Conservation (phyloP, 2,888 invertebrate species). For the Odontomyia ornata region DNA sequence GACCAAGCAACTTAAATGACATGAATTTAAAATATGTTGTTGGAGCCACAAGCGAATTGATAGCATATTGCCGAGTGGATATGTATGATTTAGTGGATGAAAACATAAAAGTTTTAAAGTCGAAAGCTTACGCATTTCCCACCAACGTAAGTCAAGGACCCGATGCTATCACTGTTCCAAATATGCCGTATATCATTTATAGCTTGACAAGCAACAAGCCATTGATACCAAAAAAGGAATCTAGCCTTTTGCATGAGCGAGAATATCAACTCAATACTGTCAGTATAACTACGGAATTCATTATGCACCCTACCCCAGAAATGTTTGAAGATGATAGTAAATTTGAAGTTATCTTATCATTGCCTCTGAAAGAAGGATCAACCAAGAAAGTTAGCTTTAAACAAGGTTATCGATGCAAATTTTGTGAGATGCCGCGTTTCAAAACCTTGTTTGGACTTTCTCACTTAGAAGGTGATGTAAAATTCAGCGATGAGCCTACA, state of each 20-base stretch:
- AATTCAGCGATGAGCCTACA: slow-evolving; percentile 10
- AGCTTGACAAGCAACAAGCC: slow-evolving; percentile 23
- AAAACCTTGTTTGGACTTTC: slow-evolving; percentile 1
- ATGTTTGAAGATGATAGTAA: slow-evolving; percentile 9
- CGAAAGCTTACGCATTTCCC: background rate
- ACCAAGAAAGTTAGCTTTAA: background rate
- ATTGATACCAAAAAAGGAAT: background rate
- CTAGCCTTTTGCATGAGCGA: background rate
- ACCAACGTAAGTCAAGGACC: background rate
- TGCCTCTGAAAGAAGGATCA: background rate
- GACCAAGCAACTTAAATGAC: background rate
- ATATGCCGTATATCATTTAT: slow-evolving; percentile 40
- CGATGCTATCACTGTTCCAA: background rate
- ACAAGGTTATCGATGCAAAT: slow-evolving; percentile 28
- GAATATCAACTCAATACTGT: background rate
- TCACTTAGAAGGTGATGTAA: slow-evolving; percentile 29
- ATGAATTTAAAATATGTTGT: background rate
- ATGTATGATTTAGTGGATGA: slow-evolving; percentile 1
- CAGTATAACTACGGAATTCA: slow-evolving; percentile 30
- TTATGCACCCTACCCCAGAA: slow-evolving; percentile 12
- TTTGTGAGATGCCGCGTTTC: background rate
- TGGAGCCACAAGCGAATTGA: background rate
- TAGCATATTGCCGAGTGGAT: slow-evolving; percentile 20
- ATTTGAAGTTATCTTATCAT: slow-evolving; percentile 7
- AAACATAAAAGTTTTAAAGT: background rate